These are phyloP conservation scores for Casuarius casuarius DNA, from an alignment of 2,113 vertebrate genomes.

Conservation along the genomic window DNA sequence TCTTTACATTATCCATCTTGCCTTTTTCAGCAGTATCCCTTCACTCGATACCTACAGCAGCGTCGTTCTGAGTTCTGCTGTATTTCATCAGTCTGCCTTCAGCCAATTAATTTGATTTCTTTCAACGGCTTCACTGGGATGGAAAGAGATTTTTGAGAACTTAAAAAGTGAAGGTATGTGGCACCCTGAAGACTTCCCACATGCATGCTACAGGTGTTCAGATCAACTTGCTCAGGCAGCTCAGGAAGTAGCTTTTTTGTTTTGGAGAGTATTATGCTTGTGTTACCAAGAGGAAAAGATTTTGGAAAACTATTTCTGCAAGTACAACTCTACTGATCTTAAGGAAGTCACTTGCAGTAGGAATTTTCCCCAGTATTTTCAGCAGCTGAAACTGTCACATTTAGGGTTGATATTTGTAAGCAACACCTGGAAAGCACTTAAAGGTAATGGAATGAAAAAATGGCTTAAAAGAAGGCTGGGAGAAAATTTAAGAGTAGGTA, in stretches of 20 bases:
- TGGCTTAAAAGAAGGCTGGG: not conserved
- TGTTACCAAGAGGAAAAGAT: not conserved
- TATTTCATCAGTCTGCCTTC: not conserved
- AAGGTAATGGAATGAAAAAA: not conserved
- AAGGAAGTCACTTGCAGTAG: not conserved
- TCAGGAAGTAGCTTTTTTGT: not conserved
- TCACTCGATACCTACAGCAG: not conserved
- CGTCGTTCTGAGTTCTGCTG: not conserved
- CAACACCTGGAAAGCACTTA: not conserved
- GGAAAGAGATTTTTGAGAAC: not conserved
- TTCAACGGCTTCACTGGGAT: not conserved
- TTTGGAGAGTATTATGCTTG: not conserved
- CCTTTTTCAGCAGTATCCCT: not conserved
- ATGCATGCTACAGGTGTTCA: not conserved
- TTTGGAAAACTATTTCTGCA: not conserved
- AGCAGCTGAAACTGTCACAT: not conserved
- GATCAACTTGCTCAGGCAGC: not conserved
- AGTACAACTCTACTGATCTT: not conserved
- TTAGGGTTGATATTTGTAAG: not conserved
- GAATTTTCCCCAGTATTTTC: not conserved
- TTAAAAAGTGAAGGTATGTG: slow-evolving; percentile 10
- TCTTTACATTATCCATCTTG: not conserved
- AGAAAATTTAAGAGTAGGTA: not conserved
- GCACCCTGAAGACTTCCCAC: not conserved
- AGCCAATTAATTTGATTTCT: not conserved